These are phyloP conservation scores for Nezara viridula DNA, from an alignment of 2,888 invertebrate species.

Conservation along the genomic window DNA sequence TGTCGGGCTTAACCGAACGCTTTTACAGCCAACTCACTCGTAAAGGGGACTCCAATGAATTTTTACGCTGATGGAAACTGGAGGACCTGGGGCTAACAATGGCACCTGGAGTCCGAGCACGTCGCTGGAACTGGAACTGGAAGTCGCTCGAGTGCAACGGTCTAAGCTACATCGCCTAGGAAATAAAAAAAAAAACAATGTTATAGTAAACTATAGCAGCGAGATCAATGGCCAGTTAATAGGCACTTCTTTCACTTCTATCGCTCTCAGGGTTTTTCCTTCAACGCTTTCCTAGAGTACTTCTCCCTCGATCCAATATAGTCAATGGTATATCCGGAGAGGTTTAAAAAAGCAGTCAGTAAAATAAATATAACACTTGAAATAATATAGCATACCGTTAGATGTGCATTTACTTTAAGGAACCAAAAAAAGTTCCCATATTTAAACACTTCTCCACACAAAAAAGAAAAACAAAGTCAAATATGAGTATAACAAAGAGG, in stretches of 20 bases:
- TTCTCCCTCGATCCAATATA: not conserved
- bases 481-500: too few species aligned
- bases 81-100: constrained; percentile 40
- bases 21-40: constrained; percentile 39
- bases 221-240: constrained; percentile 14
- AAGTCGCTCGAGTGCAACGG: not conserved
- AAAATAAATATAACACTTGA: not conserved
- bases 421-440: too few species aligned
- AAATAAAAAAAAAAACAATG: constrained; percentile 37
- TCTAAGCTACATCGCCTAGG: not conserved
- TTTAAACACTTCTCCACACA: too few species aligned
- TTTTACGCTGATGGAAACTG: constrained; percentile 43
- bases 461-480: too few species aligned
- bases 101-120: constrained; percentile 37
- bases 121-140: constrained; percentile 44
- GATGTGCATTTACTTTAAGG: too few species aligned
- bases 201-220: constrained; percentile 31
- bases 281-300: not conserved
- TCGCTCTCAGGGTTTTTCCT: constrained; percentile 11
- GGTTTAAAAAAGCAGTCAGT: not conserved
- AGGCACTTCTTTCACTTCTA: constrained; percentile 24
- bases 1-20: constrained; percentile 2
- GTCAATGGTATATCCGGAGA: not conserved
- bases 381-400: not conserved
- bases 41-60: constrained; percentile 46